Evolutionary conservation across 2,797 vertebrate species (phyloP), one percentile per base, ranked within the genome.

Genomic region (Chiloscyllium punctatum): DNA sequence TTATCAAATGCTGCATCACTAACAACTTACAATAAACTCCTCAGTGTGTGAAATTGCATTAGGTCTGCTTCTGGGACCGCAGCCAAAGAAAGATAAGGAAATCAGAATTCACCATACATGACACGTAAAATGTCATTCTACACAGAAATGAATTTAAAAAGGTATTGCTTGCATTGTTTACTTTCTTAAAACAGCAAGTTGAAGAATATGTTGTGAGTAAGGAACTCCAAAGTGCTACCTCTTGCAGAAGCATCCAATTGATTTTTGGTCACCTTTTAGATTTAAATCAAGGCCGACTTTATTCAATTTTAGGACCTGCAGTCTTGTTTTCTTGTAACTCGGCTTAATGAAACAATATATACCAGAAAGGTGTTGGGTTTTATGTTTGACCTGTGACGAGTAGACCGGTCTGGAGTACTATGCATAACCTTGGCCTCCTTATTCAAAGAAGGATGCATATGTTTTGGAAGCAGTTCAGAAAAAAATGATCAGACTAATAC

Each of bases 31-130:
- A 51, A 74, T 74, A 95, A 95, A 95, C 42, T 95, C 94, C 48
- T 77, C 71, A 53, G 94, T 51, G 48, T 95, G 94, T 95, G 94
- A 95, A 95, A 95, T 95, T 95, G 94, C 94, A 74, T 77, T 77
- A 21, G 94, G 42, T 51, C 42, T 77, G 48, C n/a, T 53, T 74
- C 71, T 95, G 71, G 94, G 94, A 95, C 16, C 1, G 48, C 42
- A 95, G 94, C 94, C 94, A 95, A 95, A 8, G 94, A 95, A 51
- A 51, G 94, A 95, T 30, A 1, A 71, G 71, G 33, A 48, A 68
- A 51, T 95, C 48, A 30, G 42, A 95, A 77, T 77, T 51, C 27
- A 15, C 72, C 71, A 72, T 74, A 95, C 51, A 74, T 72, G 71
- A 95, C 94, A 77, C 42, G 51, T n/a, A 53, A 74, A 77, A 77